A percentile compares a stretch with the other conserved stretches of the same genome.
Conservation (phyloP, 2,888 invertebrate genomes). For the Hoplodrina blanda region DNA sequence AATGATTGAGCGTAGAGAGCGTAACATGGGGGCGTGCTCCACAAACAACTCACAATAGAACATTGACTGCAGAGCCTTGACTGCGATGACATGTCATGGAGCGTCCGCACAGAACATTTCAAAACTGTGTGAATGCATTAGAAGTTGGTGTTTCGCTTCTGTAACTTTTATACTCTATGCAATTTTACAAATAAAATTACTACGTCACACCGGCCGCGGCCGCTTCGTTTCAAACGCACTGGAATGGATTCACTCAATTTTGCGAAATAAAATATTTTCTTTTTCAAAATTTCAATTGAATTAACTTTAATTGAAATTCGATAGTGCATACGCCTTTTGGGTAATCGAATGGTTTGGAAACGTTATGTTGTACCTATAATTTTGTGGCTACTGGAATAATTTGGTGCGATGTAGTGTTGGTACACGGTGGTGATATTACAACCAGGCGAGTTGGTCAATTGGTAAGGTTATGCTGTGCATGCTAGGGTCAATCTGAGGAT, state of each 20-base stretch:
- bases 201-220: conserved; percentile 47
- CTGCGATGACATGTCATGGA: no score
- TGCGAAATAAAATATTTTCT: conserved; percentile 55
- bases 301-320: conserved; percentile 54
- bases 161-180: conserved; percentile 19
- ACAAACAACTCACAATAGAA: no score
- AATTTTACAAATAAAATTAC: conserved; percentile 69
- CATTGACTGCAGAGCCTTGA: no score
- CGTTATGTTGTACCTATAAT: conserved; percentile 11
- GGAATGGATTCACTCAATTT: conserved; percentile 62
- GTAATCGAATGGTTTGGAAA: conserved; percentile 29
- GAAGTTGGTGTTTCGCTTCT: conserved; percentile 2
- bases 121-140: neutral
- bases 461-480: no score
- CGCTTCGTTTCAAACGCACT: conserved; percentile 52
- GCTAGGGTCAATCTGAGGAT: no score
- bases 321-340: conserved; percentile 52
- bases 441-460: neutral
- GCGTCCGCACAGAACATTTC: no score
- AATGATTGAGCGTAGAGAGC: neutral
- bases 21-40: no score
- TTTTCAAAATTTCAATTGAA: conserved; percentile 55
- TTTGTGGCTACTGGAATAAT: conserved; percentile 7
- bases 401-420: neutral
- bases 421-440: no score